Evolutionary conservation across 2,888 invertebrate genomes (phyloP), one percentile per base, ranked within the genome.

Genomic region (Hirtodrosophila confusa): DNA sequence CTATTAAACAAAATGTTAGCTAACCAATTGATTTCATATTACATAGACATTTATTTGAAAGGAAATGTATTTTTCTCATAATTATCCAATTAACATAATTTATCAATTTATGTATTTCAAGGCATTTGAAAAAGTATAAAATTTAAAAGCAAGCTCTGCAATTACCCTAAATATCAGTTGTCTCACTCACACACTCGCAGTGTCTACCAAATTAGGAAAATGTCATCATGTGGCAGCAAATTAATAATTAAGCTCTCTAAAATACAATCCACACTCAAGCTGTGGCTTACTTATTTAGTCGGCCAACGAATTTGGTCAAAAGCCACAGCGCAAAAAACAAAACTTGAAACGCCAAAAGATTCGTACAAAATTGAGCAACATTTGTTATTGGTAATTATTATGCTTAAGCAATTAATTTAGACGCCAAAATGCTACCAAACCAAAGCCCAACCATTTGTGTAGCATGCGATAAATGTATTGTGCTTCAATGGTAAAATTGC

Each of bases 361-460:
- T 23, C 40, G 53, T 45, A 54, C 51, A 51, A 50, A 60, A 64
- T 85, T 85, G 44, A 54, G 69, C 57, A 82, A 79, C 57, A 61
- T 69, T 72, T 58, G 57, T 31, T 55, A 24, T 67, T 67, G 64
- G 61, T 53, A 82, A 75, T 80, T 73, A 67, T 31, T 3, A 27
- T 57, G 55, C 56, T 67, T 57, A 35, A 27, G 44, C 57, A 74
- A 74, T 75, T 73, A 55, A 67, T 62, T 64, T 50, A 51, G 23
- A 40, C 39, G 49, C 39, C 37, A 50, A 50, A 53, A 41, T n/a
- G 45, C 10, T 31, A 53, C 11, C 36, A 36, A 55, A 63, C 29
- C 24, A 8, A 11, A 17, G 11, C 29, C 24, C 43, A 23, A 45
- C 31, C 47, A 35, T 29, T 40, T 35, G 1, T 48, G 4, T 51